These are phyloP conservation scores for Catocala nupta DNA, from an alignment of 2,888 invertebrate species.

Conservation along the genomic window DNA sequence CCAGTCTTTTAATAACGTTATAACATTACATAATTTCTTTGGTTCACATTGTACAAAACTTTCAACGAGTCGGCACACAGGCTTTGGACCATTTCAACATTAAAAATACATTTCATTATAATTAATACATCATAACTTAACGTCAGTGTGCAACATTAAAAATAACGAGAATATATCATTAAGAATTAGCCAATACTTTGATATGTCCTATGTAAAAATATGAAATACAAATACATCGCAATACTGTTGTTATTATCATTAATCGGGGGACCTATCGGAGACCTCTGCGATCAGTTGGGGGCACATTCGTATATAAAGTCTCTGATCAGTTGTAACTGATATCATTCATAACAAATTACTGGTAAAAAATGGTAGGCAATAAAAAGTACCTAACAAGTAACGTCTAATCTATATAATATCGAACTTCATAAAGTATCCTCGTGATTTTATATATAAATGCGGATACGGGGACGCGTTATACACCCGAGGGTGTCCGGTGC, in stretches of 20 bases:
- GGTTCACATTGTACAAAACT: constrained; percentile 50
- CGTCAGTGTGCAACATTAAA: constrained; percentile 53
- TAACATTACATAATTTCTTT: constrained; percentile 52
- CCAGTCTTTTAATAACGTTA: constrained; percentile 59
- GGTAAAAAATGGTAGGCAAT: constrained; percentile 9
- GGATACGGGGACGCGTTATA: background rate
- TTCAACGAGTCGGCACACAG: constrained; percentile 40
- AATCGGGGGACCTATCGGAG: background rate
- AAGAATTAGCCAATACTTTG: constrained; percentile 48
- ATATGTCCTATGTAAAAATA: constrained; percentile 54
- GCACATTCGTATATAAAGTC: background rate
- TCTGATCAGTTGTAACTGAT: constrained; percentile 25
- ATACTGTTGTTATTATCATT: constrained; percentile 31
- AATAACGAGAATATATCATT: constrained; percentile 52
- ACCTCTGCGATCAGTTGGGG: background rate
- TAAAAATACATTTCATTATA: constrained; percentile 63
- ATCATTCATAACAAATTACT: constrained; percentile 25
- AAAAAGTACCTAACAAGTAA: constrained; percentile 35
- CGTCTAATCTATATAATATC: constrained; percentile 16
- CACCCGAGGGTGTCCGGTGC: background rate
- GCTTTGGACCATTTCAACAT: constrained; percentile 61
- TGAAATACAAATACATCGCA: constrained; percentile 47
- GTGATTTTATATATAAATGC: no score
- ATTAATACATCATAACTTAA: constrained; percentile 50
- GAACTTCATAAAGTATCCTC: no score